Conservation (phyloP, 2,113 vertebrate genomes). For the Solea solea region DNA sequence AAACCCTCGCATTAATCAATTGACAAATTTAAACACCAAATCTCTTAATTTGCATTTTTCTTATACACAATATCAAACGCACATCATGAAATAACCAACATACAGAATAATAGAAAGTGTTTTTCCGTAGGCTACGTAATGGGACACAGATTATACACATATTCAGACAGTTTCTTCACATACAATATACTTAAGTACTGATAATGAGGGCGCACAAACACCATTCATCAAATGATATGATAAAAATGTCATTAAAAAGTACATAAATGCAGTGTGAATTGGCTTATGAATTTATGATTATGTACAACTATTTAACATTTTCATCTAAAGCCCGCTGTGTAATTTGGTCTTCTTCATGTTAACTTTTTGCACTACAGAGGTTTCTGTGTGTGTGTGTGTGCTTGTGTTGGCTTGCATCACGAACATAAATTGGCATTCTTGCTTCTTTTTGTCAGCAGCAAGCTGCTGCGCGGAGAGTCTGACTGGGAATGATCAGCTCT, state of each 20-base stretch:
- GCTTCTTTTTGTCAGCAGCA: conserved; percentile 37
- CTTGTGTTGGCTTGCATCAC: conserved; percentile 28
- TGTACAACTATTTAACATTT: too few relatives aligned
- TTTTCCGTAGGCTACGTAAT: too few relatives aligned
- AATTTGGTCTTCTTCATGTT: too few relatives aligned
- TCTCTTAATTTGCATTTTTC: too few relatives aligned
- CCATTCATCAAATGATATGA: too few relatives aligned
- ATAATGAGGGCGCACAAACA: too few relatives aligned
- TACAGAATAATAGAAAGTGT: not conserved
- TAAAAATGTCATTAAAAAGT: too few relatives aligned
- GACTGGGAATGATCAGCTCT: conserved; percentile 69
- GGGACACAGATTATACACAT: not conserved
- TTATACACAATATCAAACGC: not conserved
- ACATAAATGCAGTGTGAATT: too few relatives aligned
- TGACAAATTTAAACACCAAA: not conserved
- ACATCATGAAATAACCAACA: conserved; percentile 23
- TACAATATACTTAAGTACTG: too few relatives aligned
- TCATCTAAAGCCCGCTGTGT: too few relatives aligned
- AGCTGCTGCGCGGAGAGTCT: conserved; percentile 47
- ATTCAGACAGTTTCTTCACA: too few relatives aligned
- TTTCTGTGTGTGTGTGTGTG: conserved; percentile 28
- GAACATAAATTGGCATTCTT: conserved; percentile 51
- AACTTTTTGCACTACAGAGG: conserved; percentile 45
- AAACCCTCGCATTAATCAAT: conserved; percentile 36
- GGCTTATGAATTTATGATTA: too few relatives aligned